Percentiles rank a stretch among this genome's conserved stretches.
Evolutionary conservation across 2,888 invertebrate species (phyloP).

Genomic region (Parelbella ahira): DNA sequence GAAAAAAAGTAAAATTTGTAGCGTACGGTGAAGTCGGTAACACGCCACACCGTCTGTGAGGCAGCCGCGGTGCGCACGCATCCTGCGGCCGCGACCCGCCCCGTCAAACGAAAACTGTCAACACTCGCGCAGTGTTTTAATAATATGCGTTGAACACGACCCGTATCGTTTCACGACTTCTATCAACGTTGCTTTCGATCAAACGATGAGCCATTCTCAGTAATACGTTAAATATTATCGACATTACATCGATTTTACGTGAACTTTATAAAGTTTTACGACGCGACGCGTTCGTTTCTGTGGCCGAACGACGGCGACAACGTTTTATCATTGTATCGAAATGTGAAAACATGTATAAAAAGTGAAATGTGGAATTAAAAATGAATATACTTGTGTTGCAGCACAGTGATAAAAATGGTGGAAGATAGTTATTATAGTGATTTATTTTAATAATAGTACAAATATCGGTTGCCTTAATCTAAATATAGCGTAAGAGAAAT

Average conservation of each 20-base stretch:
- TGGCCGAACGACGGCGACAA: neutral
- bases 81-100: constrained; percentile 19
- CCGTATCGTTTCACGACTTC: constrained; percentile 1
- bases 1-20: too few relatives aligned
- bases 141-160: constrained; percentile 3
- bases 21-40: too few relatives aligned
- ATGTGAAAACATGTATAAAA: constrained; percentile 11
- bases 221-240: too few relatives aligned
- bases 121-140: constrained; percentile 10
- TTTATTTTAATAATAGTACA: neutral
- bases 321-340: too few relatives aligned
- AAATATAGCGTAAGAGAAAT: too few relatives aligned
- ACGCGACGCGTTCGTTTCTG: neutral
- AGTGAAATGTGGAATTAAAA: constrained; percentile 10
- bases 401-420: neutral
- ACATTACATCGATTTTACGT: too few relatives aligned
- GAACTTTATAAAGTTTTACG: too few relatives aligned
- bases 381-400: neutral
- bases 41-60: constrained; percentile 36
- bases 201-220: too few relatives aligned
- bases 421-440: neutral
- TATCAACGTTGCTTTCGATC: too few relatives aligned
- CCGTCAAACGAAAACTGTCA: constrained; percentile 1
- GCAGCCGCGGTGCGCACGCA: constrained; percentile 39
- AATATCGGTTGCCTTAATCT: constrained; percentile 13